Percentiles rank a stretch among this genome's conserved stretches.
These are phyloP conservation scores for Petrocephalus schoutedeni DNA, from an alignment of 2,797 vertebrate species.

Conservation along the genomic window DNA sequence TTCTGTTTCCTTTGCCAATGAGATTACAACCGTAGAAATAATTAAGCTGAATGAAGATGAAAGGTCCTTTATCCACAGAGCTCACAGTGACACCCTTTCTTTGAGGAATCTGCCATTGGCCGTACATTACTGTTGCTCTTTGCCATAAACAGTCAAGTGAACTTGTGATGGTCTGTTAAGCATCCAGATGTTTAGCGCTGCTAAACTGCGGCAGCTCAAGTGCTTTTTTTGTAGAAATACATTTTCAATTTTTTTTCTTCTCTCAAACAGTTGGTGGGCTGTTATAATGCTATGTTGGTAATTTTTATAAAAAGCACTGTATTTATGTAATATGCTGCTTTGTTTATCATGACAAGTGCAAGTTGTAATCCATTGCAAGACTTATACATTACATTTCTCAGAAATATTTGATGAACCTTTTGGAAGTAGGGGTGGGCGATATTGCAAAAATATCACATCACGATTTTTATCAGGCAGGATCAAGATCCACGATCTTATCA, in stretches of 20 bases:
- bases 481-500: background rate
- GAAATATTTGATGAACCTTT: background rate
- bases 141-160: background rate
- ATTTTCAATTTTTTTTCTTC: background rate
- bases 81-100: background rate
- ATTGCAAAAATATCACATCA: background rate
- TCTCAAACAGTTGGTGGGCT: background rate
- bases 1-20: background rate
- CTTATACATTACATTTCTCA: background rate
- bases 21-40: background rate
- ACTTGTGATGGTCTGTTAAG: background rate
- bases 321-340: background rate
- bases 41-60: conserved; percentile 9
- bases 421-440: background rate
- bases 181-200: background rate
- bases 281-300: background rate
- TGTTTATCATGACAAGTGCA: background rate
- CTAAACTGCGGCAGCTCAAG: background rate
- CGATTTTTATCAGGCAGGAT: background rate
- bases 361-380: background rate
- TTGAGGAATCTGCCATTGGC: background rate
- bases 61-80: background rate
- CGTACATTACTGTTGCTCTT: background rate
- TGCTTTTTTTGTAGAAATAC: background rate
- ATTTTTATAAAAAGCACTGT: background rate